Conservation (phyloP, 2,888 invertebrate species). For the Oligia strigilis region DNA sequence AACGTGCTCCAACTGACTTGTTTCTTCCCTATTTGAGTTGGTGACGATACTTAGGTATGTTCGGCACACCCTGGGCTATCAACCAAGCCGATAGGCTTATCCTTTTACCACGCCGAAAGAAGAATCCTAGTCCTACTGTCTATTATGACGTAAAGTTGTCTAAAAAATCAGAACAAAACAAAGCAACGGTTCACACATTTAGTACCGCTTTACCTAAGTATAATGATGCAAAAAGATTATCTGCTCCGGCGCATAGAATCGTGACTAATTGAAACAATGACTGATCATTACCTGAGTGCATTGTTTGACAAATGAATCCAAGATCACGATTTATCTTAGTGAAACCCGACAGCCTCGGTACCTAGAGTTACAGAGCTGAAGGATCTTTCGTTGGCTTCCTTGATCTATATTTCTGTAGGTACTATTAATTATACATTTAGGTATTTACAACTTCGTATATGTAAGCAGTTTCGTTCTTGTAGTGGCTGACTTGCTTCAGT, state of each 20-base stretch:
- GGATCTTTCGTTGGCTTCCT: conserved; percentile 21
- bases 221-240: conserved; percentile 51
- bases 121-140: not conserved
- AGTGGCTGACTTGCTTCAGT: conserved; percentile 7
- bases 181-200: conserved; percentile 49
- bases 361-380: not conserved
- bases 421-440: not conserved
- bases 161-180: conserved; percentile 34
- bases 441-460: not conserved
- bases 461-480: conserved; percentile 55
- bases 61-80: not conserved
- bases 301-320: conserved; percentile 62
- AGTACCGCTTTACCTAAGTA: not conserved
- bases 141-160: not conserved
- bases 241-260: conserved; percentile 58
- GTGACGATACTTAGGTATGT: not conserved
- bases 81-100: not conserved
- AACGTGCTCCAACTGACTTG: not conserved
- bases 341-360: conserved; percentile 22
- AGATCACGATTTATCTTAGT: conserved; percentile 58
- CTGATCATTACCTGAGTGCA: conserved; percentile 48
- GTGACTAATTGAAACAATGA: conserved; percentile 70
- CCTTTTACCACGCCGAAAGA: not conserved
- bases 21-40: not conserved
- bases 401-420: not conserved